Base-by-base conservation (phyloP, 2,888 invertebrate genomes). In the Andrena flavipes region DNA sequence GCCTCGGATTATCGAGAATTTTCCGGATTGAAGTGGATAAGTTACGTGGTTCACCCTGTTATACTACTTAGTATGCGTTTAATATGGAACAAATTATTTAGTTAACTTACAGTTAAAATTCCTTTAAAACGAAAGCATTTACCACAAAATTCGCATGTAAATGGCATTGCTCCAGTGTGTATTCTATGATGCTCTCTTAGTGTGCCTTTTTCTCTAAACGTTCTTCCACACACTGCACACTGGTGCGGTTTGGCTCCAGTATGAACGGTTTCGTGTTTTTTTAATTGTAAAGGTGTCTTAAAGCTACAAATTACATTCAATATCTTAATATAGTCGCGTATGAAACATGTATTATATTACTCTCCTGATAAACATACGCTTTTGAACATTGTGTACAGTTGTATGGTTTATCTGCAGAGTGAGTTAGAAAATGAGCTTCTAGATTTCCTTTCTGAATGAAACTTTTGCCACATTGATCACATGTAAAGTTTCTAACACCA, bases 141-240 rank as follows among this genome's bases (percentile, higher is more conserved):
- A 26, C 96, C 96, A 90, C 97, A 97, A 91, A 96, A 96, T 90
- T 96, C 96, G 87, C 97, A 97, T 1, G 96, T 95, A 87, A 96
- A 96, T 0, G 97, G 97, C 96, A 97, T 96, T 0, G 96, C 96
- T 7, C 97, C 97, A 0, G 97, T 97, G 86, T 97, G 97, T 16
- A 97, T 96, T 42, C 97, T 95, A 90, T 96, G 96, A 91, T 97
- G 97, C 20, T 97, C 96, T 67, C 96, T 95, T 71, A 97, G 93
- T 23, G 97, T 97, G 56, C 97, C 96, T 71, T 96, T 95, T 82
- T 97, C 95, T 10, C 97, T 94, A 89, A 96, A 96, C 68, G 95
- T 95, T 84, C 95, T 93, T 0, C 95, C 95, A 87, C 96, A 96
- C 48, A 95, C 95, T 72, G 95, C 95, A 87, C 96, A 96, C 88